Evolutionary conservation across 2,113 vertebrate species (phyloP), one percentile per base, ranked within the genome.

Genomic region (Toxotes chatareus): DNA sequence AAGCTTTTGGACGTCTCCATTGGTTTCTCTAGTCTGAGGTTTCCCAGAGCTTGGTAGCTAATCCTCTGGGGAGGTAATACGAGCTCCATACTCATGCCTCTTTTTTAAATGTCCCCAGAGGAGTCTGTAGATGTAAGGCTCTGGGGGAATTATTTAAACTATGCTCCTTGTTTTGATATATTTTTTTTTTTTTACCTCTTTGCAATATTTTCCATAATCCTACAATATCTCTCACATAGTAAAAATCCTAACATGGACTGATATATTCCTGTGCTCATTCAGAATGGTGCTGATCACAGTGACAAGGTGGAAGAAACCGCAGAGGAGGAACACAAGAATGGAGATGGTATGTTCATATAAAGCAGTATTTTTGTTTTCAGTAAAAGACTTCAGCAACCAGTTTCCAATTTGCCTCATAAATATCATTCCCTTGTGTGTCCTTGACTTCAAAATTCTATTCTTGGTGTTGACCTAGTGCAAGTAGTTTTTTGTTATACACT

Each of bases 211-310:
- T 27, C 4, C 2, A 34, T 5, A 10, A 51, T 68, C 31, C 1
- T 53, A 4, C 3, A 5, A 14, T 5, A 46, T 44, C 67, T 2
- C 11, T 38, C 17, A 34, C 16, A 5, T 32, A 14, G 16, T 46
- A n/a, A 40, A 60, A 65, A 13, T 8, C 8, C 14, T 31, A 9
- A 31, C 3, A 4, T 49, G 62, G 21, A 76, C 32, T 80, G 23
- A 88, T 27, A 17, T 75, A 34, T 62, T 1, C 6, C 61, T 64
- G n/a, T 80, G 2, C 51, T 63, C 4, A 1, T 78, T 38, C 83
- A 94, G 93, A 96, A 96, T 32, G 95, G 95, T 84, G 94, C 93
- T 53, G 92, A 94, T n/a, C 93, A 95, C 86, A 91, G 66, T 63
- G 93, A 94, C 63, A 93, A 95, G 89, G 91, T 89, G 77, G 90